Base-by-base conservation (phyloP, 2,797 vertebrate genomes). In the Cercopithecus neglectus region DNA sequence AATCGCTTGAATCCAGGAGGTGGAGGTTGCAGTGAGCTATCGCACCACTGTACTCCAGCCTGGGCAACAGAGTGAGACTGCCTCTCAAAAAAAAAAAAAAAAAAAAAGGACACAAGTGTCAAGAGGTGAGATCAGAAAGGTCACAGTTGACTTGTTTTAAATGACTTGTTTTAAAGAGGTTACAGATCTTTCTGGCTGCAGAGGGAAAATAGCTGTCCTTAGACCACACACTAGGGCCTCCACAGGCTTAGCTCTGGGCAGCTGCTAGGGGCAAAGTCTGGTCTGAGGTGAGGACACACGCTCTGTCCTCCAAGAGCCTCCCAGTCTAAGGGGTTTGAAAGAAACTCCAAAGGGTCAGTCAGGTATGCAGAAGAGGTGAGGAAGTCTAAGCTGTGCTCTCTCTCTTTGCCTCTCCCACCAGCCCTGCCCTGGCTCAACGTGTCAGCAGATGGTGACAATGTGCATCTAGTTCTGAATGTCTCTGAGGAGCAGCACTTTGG, bases 401-500 rank as follows among this genome's bases (percentile, higher is more conserved):
- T 50, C 28, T 67, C 30, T 94, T 13, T 46, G 61, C 44, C 16
- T 70, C 26, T 50, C 0, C 75, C 8, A 5, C 41, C 74, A 97
- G 36, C 95, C 98, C 98, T 98, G 53, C 98, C 99, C 79, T 98
- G 85, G 95, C 88, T 99, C 81, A 96, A n/a, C 2, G 46, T 98
- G 64, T 98, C 92, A 78, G 39, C 13, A 5, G 94, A 97, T 0
- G 95, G 96, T 1, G 97, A 98, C 5, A 89, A 95, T 1, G 91
- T 98, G 7, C 97, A 95, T 30, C 92, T 98, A 55, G 95, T 99
- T 81, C 85, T 97, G 30, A 97, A 98, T 0, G 84, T 97, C 55
- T 92, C 98, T 9, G 33, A 2, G 0, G 97, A 92, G 11, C 98
- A 98, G 74, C 97, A 13, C 53, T 98, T 98, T 33, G 82, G 95